These are phyloP conservation scores for Heliconius hermathena DNA, from an alignment of 1,140 invertebrate species.

Conservation along the genomic window DNA sequence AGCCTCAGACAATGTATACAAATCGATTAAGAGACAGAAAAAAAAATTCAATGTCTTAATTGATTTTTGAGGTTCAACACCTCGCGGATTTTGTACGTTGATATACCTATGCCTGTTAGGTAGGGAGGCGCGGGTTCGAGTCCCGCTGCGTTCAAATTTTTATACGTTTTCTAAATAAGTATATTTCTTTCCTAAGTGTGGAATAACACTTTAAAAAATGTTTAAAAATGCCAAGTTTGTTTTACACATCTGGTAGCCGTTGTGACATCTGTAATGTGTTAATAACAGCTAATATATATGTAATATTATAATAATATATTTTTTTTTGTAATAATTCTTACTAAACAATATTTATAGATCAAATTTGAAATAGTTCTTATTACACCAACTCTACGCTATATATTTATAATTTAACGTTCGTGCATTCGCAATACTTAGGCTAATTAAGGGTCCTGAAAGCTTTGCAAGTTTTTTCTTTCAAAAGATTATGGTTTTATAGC, in stretches of 20 bases:
- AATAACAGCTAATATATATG: neutral
- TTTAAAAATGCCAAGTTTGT: neutral
- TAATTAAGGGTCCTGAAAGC: constrained; percentile 53
- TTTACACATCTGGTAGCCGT: neutral
- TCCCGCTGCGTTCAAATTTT: no score
- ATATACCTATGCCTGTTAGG: no score
- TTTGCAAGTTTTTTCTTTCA: constrained; percentile 45
- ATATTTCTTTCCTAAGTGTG: no score
- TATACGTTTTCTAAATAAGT: no score
- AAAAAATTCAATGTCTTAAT: neutral
- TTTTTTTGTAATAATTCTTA: neutral
- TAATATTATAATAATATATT: no score
- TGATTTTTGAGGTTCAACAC: neutral
- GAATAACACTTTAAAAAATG: no score
- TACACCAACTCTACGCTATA: neutral
- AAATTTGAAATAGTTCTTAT: constrained; percentile 1
- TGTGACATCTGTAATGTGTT: neutral
- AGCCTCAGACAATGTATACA: no score
- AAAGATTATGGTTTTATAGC: constrained; percentile 64
- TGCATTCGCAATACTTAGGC: constrained; percentile 42
- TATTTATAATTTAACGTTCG: constrained; percentile 31
- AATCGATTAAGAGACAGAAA: no score
- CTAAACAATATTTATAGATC: constrained; percentile 1
- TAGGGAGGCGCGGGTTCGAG: no score
- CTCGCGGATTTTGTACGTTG: neutral